Base-by-base conservation (phyloP, 2,797 vertebrate genomes). In the Scolopax rusticola region DNA sequence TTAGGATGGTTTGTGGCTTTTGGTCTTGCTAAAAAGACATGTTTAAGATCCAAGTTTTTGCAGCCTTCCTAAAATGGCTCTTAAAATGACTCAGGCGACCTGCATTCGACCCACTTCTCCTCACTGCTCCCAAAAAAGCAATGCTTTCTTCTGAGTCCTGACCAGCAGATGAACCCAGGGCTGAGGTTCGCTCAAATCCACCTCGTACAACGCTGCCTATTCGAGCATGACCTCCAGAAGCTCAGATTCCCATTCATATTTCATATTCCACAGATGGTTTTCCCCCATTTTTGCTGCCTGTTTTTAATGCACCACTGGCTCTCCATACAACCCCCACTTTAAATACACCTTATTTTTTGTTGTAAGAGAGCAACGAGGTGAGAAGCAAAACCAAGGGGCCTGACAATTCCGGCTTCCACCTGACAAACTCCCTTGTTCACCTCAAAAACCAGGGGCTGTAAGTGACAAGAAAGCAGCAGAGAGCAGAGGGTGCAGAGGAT, bases 231-330 rank as follows among this genome's bases (percentile, higher is more conserved):
- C 79, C 84, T 91, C 84, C 75, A 43, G 82, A 75, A 77, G 63
- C 78, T 48, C 69, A 69, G 38, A 78, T 80, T 60, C 53, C 85
- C 87, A 94, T 96, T 53, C 87, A 93, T 96, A 95, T 95, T 97
- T 93, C 81, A 94, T 93, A 94, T 56, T 78, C 61, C 25, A 8
- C 82, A 84, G 69, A 94, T 86, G 75, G n/a, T 79, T 27, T 6
- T 0, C 47, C 33, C 33, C 7, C 1, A 24, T 63, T 85, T 84
- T 50, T 74, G 68, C 63, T 60, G 84, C 76, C 71, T 32, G 60
- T 23, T 83, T 87, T 84, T 78, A 83, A 87, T 15, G 84, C 54
- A 57, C 51, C 74, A 32, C 51, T 60, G 85, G 47, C 11, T 74
- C 38, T 78, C 69, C 27, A n/a, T 33, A 82, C 48, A 73, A 13